Percentiles rank a stretch among this genome's conserved stretches.
These are phyloP conservation scores for Acanthis flammea DNA, from an alignment of 2,797 vertebrate genomes.

Conservation along the genomic window DNA sequence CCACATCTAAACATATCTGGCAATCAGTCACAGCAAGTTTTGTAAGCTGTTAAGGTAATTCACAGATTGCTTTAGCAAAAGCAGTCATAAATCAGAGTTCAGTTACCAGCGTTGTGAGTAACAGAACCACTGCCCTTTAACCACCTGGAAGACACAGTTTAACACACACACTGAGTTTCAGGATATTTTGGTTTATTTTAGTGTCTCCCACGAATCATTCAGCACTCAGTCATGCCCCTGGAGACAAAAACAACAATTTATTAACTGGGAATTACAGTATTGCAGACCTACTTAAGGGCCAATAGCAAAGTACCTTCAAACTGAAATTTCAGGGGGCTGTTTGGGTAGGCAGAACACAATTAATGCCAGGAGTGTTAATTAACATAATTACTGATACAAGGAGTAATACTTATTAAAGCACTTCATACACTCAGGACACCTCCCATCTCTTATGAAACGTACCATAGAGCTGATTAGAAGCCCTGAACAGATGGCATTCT, in stretches of 20 bases:
- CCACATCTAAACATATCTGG: background rate
- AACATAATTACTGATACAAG: slow-evolving; percentile 7
- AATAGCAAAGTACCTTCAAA: background rate
- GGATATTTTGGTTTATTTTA: background rate
- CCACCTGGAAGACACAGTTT: background rate
- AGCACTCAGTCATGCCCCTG: background rate
- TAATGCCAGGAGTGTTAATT: background rate
- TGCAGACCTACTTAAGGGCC: background rate
- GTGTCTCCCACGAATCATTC: background rate
- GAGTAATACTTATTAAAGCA: background rate
- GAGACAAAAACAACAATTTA: background rate
- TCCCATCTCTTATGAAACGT: background rate
- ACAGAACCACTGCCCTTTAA: background rate
- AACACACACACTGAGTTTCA: background rate
- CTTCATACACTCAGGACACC: background rate
- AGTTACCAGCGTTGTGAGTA: background rate
- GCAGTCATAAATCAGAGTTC: background rate
- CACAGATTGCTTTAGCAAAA: background rate
- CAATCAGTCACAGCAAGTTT: background rate
- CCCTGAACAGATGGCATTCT: background rate
- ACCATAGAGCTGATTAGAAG: background rate
- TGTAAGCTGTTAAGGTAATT: background rate
- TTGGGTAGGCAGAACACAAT: background rate
- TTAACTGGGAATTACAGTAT: background rate
- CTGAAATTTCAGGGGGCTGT: slow-evolving; percentile 8